Percentiles rank a stretch among this genome's conserved stretches.
Evolutionary conservation across 2,888 invertebrate species (phyloP).

Genomic region (Formica aserva): DNA sequence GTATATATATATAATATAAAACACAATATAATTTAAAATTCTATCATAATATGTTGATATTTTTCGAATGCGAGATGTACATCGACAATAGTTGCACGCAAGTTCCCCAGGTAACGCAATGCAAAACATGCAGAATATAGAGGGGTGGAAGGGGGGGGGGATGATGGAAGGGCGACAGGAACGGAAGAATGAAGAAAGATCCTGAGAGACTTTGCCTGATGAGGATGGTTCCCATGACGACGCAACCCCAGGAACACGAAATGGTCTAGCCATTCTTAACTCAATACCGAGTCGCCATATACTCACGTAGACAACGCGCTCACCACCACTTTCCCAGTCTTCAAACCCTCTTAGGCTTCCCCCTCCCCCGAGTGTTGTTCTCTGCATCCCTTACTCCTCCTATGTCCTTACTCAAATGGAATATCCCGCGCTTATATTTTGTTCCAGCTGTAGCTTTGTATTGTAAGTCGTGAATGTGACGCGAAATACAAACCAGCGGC

Average conservation of each 20-base stretch:
- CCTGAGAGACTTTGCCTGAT: slow-evolving; percentile 79
- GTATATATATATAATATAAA: neutral
- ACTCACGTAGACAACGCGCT: slow-evolving; percentile 68
- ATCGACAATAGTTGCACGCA: neutral
- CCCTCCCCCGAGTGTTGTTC: neutral
- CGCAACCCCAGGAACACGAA: slow-evolving; percentile 82
- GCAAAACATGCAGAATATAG: slow-evolving; percentile 10
- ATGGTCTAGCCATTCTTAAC: slow-evolving; percentile 82
- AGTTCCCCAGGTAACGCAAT: neutral
- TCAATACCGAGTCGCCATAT: slow-evolving; percentile 74
- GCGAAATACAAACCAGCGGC: slow-evolving; percentile 70
- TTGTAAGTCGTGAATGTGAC: slow-evolving; percentile 30
- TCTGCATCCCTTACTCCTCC: slow-evolving; percentile 38
- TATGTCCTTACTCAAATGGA: slow-evolving; percentile 60
- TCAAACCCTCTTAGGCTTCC: slow-evolving; percentile 69
- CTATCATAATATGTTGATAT: slow-evolving; percentile 2
- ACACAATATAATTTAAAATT: neutral
- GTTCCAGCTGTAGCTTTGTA: slow-evolving; percentile 67
- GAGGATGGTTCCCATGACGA: slow-evolving; percentile 85
- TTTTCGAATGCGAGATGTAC: neutral
- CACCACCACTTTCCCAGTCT: slow-evolving; percentile 64
- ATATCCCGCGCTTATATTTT: slow-evolving; percentile 70
- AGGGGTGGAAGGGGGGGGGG: neutral
- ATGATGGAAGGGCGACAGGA: slow-evolving; percentile 23
- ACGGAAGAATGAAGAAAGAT: slow-evolving; percentile 65